Percentiles rank a stretch among this genome's conserved stretches.
phyloP scores from a whole-genome alignment of 1,140 invertebrate genomes.

The Drosophila orosa region DNA sequence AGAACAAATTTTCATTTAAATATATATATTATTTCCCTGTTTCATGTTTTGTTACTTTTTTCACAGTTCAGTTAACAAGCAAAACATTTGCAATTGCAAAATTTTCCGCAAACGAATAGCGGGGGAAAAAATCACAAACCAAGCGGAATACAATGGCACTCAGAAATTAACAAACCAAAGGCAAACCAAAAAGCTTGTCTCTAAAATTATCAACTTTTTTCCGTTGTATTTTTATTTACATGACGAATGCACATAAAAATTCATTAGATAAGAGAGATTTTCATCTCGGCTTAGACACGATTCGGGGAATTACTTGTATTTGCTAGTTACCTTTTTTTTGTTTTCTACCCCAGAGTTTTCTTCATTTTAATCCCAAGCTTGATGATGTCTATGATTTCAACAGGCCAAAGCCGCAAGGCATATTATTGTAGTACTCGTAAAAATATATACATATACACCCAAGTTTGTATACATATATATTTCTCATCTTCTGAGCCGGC shows the following conservation, averaged over 20 bases:
- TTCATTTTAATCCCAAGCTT: constrained; percentile 15
- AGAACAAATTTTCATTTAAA: constrained; percentile 46
- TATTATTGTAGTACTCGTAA: constrained; percentile 14
- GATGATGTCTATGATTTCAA: constrained; percentile 18
- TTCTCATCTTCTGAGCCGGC: constrained; percentile 25
- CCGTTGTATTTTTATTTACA: constrained; percentile 32
- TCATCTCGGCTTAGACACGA: constrained; percentile 30
- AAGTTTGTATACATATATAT: constrained; percentile 11
- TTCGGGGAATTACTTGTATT: constrained; percentile 35
- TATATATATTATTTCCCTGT: constrained; percentile 2
- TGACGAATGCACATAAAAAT: constrained; percentile 29
- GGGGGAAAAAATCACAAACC: constrained; percentile 17
- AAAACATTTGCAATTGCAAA: constrained; percentile 53
- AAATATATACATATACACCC: neutral
- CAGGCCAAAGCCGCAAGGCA: constrained; percentile 36
- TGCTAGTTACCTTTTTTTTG: constrained; percentile 17
- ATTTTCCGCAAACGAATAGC: constrained; percentile 30
- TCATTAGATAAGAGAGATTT: constrained; percentile 50
- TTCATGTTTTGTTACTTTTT: constrained; percentile 17
- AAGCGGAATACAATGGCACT: constrained; percentile 7
- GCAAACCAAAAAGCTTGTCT: constrained; percentile 24
- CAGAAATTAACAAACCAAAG: constrained; percentile 41
- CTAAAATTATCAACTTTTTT: constrained; percentile 40
- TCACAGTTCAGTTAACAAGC: constrained; percentile 49
- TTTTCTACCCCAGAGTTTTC: constrained; percentile 18